Evolutionary conservation across 35 echinoderm and acorn worm genomes (phyloP).

Genomic region (Diadema setosum): DNA sequence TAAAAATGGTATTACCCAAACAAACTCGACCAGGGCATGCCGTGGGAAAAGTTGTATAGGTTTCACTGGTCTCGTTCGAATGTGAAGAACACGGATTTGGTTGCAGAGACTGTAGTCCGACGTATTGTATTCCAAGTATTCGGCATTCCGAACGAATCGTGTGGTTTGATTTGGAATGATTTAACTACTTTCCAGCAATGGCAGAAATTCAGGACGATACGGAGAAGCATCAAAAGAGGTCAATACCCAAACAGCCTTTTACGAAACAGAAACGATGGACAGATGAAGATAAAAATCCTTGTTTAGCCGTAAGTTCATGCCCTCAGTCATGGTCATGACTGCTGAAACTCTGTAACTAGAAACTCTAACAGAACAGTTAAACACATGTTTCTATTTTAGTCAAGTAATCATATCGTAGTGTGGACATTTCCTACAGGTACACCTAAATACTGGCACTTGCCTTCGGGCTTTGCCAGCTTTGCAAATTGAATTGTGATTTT

Average conservation of each 20-base stretch:
- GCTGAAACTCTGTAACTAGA: neutral
- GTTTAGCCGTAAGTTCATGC: slow-evolving; percentile 42
- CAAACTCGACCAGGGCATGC: neutral
- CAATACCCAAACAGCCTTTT: neutral
- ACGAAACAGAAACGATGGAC: slow-evolving; percentile 32
- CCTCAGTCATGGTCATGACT: neutral
- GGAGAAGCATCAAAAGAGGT: neutral
- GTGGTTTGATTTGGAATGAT: neutral
- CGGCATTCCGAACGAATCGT: too few species aligned
- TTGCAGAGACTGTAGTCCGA: neutral
- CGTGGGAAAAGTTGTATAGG: neutral
- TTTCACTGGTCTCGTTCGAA: too few species aligned
- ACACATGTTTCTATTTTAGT: too few species aligned
- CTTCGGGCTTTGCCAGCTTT: too few species aligned
- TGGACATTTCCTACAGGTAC: too few species aligned
- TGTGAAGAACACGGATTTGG: neutral
- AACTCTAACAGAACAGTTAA: neutral
- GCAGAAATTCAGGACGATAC: neutral
- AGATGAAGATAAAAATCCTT: slow-evolving; percentile 35
- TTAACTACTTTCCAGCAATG: neutral
- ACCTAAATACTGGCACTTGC: too few species aligned
- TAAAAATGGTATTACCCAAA: neutral
- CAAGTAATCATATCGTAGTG: too few species aligned
- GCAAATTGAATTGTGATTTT: too few species aligned
- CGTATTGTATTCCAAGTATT: neutral